Evolutionary conservation across 2,113 vertebrate genomes (phyloP), one percentile per base, ranked within the genome.

Genomic region (Pavo muticus): DNA sequence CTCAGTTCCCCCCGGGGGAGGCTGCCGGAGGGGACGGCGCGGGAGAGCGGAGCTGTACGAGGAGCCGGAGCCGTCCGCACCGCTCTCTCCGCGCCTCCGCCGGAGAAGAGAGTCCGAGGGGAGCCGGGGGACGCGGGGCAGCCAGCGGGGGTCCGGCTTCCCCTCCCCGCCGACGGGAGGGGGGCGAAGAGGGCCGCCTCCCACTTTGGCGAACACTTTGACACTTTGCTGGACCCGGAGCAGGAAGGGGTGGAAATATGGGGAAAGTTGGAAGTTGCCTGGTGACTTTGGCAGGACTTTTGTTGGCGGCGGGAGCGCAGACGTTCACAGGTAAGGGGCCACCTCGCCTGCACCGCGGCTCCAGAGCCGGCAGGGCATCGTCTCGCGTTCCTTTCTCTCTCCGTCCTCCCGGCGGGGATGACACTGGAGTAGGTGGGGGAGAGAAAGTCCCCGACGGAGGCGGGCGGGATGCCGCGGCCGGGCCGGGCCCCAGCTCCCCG

Each of bases 251-350:
- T 81, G 50, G 92, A 87, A 97, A 85, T 95, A 98, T 98, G 98
- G 96, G 94, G 90, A 94, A 96, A 96, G 97, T 98, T 96, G 97
- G 93, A 97, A 98, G 95, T 96, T 97, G 97, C 96, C 82, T 98
- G 92, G 95, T 96, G 96, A 98, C 98, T 98, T 98, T 98, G 97
- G 97, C 97, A 77, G 98, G 97, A 98, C 96, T 98, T 98, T 91
- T 96, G 76, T 90, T 98, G 95, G 97, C 96, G 63, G 97, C 94
- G 11, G 71, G 96, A 40, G 98, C 97, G 65, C 94, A 98, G 80
- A 87, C 97, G 18, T 98, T 98, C 94, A 97, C 98, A 97, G 98
- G 98, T 98, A 95, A 96, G 96, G 40, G 67, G 30, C 19, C 48
- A 15, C 47, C 42, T 50, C 10, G n/a, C 24, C 56, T 13, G 59